Evolutionary conservation across 2,113 vertebrate species (phyloP).

Genomic region (Pao palembangensis): DNA sequence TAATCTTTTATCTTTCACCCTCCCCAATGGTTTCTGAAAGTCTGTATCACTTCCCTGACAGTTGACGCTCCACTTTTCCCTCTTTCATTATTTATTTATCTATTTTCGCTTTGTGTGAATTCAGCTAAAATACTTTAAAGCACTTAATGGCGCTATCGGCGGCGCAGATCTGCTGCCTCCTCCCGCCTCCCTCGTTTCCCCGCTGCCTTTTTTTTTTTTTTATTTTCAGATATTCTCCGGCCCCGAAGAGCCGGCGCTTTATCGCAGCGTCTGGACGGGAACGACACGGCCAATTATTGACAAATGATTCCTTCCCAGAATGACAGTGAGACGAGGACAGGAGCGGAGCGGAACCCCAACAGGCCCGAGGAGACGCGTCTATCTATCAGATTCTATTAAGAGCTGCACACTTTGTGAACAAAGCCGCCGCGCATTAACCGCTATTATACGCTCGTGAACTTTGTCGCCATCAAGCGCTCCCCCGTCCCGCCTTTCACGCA

Average conservation of each 20-base stretch:
- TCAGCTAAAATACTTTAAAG: conserved; percentile 83
- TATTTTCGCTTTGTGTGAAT: conserved; percentile 81
- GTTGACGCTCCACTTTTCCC: conserved; percentile 74
- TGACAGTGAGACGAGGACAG: conserved; percentile 59
- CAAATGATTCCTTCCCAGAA: conserved; percentile 77
- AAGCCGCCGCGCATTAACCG: conserved; percentile 70
- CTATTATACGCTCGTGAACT: conserved; percentile 74
- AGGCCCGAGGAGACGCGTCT: conserved; percentile 68
- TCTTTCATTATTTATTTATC: conserved; percentile 82
- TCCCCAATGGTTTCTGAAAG: conserved; percentile 77
- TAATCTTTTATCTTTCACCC: conserved; percentile 77
- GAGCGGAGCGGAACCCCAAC: conserved; percentile 44
- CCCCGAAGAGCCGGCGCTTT: conserved; percentile 61
- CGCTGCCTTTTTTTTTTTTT: conserved; percentile 32
- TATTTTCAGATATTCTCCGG: conserved; percentile 64
- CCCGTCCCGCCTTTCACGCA: conserved; percentile 11
- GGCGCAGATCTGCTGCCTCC: conserved; percentile 75
- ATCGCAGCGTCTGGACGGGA: conserved; percentile 74
- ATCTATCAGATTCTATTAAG: conserved; percentile 79
- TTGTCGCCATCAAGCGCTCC: conserved; percentile 59
- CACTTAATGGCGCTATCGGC: conserved; percentile 75
- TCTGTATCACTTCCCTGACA: conserved; percentile 76
- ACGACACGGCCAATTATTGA: conserved; percentile 81
- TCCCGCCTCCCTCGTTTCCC: conserved; percentile 53
- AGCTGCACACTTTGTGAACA: conserved; percentile 70